A percentile compares a stretch with the other conserved stretches of the same genome.
phyloP scores from a whole-genome alignment of 1,140 invertebrate genomes.

The Drosophila nasuta region DNA sequence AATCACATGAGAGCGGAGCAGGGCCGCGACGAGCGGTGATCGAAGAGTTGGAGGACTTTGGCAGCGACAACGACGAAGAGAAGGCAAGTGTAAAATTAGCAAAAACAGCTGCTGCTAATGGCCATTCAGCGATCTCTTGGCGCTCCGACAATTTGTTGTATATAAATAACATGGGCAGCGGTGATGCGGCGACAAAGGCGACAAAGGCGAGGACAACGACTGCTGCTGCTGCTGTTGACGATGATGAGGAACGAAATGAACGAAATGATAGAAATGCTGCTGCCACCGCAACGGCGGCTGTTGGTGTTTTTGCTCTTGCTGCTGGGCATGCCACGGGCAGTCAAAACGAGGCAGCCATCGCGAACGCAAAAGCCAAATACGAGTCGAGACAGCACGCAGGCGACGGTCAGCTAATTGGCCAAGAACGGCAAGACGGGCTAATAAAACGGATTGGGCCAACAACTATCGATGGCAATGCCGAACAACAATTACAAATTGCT shows the following conservation, averaged over 20 bases:
- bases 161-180: conserved; percentile 76
- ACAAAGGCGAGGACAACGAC: conserved; percentile 38
- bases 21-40: conserved; percentile 63
- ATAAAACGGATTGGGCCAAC: conserved; percentile 35
- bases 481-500: conserved; percentile 23
- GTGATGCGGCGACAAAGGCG: conserved; percentile 38
- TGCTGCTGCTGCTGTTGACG: conserved; percentile 53
- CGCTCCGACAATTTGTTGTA: conserved; percentile 69
- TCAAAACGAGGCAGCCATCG: conserved; percentile 77
- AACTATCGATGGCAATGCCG: conserved; percentile 51
- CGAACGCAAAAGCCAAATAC: conserved; percentile 60
- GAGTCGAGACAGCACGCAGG: not conserved
- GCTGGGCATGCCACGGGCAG: conserved; percentile 59
- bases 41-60: conserved; percentile 78
- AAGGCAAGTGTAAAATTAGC: conserved; percentile 73
- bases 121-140: conserved; percentile 58
- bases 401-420: conserved; percentile 58
- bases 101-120: conserved; percentile 77
- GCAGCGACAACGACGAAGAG: conserved; percentile 58
- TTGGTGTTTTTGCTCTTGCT: conserved; percentile 2
- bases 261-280: conserved; percentile 61
- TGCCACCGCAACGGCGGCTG: not conserved
- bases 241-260: conserved; percentile 47
- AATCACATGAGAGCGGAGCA: conserved; percentile 1
- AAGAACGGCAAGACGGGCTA: conserved; percentile 16